Evolutionary conservation across 2,113 vertebrate genomes (phyloP).

Genomic region (Ramphastos sulfuratus): DNA sequence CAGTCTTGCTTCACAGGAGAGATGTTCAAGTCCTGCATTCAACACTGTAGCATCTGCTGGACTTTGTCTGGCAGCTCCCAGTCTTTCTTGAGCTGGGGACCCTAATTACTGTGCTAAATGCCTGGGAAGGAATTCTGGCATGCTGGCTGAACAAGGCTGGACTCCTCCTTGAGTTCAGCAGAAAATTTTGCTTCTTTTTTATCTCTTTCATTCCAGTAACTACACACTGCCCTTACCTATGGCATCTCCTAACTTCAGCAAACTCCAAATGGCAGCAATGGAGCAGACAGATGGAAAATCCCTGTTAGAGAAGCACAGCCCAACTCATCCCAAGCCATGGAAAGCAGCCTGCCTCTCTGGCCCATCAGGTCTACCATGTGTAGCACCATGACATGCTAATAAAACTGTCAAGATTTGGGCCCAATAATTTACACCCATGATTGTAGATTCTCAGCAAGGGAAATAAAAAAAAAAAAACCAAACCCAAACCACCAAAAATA

Average conservation of each 20-base stretch:
- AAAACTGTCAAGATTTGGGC: slow-evolving; percentile 69
- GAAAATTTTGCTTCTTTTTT: not conserved
- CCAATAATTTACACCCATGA: slow-evolving; percentile 57
- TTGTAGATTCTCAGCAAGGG: slow-evolving; percentile 62
- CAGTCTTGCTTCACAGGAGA: too few species aligned
- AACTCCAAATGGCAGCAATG: not conserved
- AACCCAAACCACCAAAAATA: not conserved
- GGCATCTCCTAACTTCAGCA: not conserved
- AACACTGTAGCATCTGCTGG: too few species aligned
- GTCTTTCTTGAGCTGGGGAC: too few species aligned
- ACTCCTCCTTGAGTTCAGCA: not conserved
- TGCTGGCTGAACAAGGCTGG: not conserved
- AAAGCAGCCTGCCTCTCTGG: not conserved
- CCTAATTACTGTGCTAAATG: not conserved
- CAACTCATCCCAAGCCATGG: not conserved
- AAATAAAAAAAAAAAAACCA: not conserved
- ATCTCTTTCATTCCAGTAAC: not conserved
- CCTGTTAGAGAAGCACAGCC: not conserved
- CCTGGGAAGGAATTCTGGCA: not conserved
- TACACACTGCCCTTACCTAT: not conserved
- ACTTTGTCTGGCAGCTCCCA: too few species aligned
- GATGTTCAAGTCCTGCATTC: too few species aligned
- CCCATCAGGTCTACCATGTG: slow-evolving; percentile 38
- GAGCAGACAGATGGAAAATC: slow-evolving; percentile 11
- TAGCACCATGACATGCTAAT: slow-evolving; percentile 54